Conservation (phyloP, 1,140 invertebrate genomes). For the Pseudoatta argentina region DNA sequence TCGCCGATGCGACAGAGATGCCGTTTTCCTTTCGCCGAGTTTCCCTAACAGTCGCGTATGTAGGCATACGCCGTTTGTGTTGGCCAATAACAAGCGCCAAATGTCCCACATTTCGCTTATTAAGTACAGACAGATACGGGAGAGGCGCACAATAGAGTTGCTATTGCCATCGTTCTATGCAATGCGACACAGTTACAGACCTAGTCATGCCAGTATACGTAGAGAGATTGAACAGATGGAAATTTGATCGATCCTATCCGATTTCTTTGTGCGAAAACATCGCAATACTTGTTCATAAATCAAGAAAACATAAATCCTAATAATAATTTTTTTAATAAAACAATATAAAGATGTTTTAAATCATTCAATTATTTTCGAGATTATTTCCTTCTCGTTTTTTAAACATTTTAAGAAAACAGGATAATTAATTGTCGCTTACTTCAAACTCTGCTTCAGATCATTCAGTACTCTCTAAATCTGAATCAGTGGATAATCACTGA, state of each 20-base stretch:
- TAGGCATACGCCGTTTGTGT: background rate
- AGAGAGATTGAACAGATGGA: background rate
- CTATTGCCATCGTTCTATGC: background rate
- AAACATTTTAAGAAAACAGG: background rate
- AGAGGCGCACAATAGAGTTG: constrained; percentile 11
- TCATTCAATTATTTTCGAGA: too few species aligned
- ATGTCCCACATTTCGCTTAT: constrained; percentile 54
- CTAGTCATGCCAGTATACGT: background rate
- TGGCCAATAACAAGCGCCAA: constrained; percentile 39
- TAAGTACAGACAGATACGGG: constrained; percentile 28
- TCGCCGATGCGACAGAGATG: background rate
- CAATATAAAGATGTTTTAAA: background rate
- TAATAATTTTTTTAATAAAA: too few species aligned
- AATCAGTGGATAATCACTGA: too few species aligned
- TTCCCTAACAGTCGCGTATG: background rate
- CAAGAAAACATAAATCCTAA: background rate
- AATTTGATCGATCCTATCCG: background rate
- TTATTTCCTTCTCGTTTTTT: too few species aligned
- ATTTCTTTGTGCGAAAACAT: background rate
- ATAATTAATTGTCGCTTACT: background rate
- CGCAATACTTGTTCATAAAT: background rate
- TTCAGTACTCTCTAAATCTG: too few species aligned
- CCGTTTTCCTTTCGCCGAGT: background rate
- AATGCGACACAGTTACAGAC: constrained; percentile 14
- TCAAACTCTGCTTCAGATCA: background rate